These are phyloP conservation scores for Nemotelus nigrinus DNA, from an alignment of 2,888 invertebrate genomes.

Conservation along the genomic window DNA sequence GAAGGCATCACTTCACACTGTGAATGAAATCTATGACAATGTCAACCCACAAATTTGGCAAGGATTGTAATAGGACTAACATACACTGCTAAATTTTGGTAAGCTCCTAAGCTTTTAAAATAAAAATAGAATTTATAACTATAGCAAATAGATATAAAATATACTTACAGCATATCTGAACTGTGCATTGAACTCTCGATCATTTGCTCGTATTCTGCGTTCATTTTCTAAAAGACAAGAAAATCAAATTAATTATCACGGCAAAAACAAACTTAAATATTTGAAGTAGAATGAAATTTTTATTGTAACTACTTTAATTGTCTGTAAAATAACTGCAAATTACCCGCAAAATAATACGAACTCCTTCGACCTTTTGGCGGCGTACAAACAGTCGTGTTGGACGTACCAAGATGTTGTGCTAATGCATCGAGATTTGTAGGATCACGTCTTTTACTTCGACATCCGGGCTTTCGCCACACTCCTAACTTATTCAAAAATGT, in stretches of 20 bases:
- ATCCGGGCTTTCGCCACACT: constrained; percentile 55
- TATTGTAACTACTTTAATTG: background rate
- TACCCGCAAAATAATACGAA: constrained; percentile 64
- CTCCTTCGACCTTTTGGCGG: constrained; percentile 56
- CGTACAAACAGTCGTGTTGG: constrained; percentile 2
- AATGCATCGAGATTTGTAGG: constrained; percentile 49
- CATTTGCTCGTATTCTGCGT: constrained; percentile 96
- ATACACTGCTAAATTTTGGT: too few relatives aligned
- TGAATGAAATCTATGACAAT: too few relatives aligned
- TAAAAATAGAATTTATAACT: too few relatives aligned
- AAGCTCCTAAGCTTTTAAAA: too few relatives aligned
- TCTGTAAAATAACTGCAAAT: constrained; percentile 42
- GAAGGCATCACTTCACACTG: too few relatives aligned
- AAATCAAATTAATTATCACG: constrained; percentile 37
- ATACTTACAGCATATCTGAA: constrained; percentile 97
- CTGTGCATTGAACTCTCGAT: constrained; percentile 94
- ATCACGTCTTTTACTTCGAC: constrained; percentile 52
- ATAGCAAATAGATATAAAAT: background rate
- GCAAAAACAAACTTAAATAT: constrained; percentile 1
- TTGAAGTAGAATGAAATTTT: constrained; percentile 1
- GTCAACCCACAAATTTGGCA: too few relatives aligned
- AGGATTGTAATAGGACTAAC: too few relatives aligned
- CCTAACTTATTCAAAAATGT: constrained; percentile 57
- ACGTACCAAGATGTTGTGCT: constrained; percentile 7
- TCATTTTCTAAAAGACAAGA: constrained; percentile 82